Evolutionary conservation across 1,140 invertebrate genomes (phyloP).

Genomic region (Battus philenor): DNA sequence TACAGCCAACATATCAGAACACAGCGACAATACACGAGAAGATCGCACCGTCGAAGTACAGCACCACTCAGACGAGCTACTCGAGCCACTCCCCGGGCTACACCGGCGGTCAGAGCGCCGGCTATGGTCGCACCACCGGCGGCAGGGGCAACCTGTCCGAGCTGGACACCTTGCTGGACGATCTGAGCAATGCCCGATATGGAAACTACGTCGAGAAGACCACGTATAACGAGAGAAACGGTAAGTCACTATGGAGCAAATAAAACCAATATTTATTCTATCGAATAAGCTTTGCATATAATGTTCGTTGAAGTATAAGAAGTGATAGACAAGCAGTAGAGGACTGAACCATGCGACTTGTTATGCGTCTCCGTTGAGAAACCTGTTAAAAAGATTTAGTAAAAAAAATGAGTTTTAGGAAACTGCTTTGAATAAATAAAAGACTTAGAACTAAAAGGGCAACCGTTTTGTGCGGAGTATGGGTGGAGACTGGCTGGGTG

Average conservation of each 20-base stretch:
- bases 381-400: too few species aligned
- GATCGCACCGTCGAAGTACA: constrained; percentile 52
- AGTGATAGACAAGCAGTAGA: too few species aligned
- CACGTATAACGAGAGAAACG: constrained; percentile 43
- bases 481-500: too few species aligned
- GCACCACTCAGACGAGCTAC: constrained; percentile 35
- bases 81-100: constrained; percentile 29
- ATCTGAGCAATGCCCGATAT: constrained; percentile 91
- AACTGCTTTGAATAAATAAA: too few species aligned
- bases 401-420: too few species aligned
- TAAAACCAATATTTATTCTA: too few species aligned
- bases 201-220: constrained; percentile 69
- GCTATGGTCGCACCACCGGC: constrained; percentile 51
- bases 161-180: constrained; percentile 92
- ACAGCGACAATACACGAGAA: constrained; percentile 54
- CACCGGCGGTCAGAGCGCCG: constrained; percentile 35
- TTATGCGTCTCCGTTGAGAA: too few species aligned
- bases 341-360: too few species aligned
- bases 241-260: too few species aligned
- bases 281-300: too few species aligned
- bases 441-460: neutral
- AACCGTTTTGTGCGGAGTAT: too few species aligned
- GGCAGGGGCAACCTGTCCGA: constrained; percentile 87
- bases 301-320: too few species aligned
- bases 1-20: constrained; percentile 71